Percentiles rank a stretch among this genome's conserved stretches.
Conservation (phyloP, 1,140 invertebrate species). For the Pantala flavescens region DNA sequence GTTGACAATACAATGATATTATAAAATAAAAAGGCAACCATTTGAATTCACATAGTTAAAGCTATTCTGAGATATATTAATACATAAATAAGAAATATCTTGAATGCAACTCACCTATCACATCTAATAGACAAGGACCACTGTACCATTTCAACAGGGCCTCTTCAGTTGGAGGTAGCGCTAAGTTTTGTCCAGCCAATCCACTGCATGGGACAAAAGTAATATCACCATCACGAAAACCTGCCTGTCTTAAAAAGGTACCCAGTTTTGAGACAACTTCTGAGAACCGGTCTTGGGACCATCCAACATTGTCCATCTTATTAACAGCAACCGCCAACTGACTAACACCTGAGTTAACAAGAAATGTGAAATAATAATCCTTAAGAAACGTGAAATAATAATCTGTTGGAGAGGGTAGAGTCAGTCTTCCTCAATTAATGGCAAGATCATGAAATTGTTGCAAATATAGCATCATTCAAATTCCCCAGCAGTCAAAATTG, state of each 20-base stretch:
- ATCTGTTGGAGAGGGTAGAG: no score
- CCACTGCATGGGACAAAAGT: constrained; percentile 93
- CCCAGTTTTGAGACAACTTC: constrained; percentile 79
- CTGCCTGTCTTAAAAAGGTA: constrained; percentile 88
- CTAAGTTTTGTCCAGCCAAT: constrained; percentile 85
- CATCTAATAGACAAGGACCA: constrained; percentile 68
- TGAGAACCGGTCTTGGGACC: constrained; percentile 70
- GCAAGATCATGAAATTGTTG: no score
- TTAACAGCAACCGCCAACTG: constrained; percentile 79
- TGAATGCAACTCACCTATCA: constrained; percentile 51
- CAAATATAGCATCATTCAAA: no score
- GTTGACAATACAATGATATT: no score
- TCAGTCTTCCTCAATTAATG: no score
- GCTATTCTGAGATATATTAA: no score
- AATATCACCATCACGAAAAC: constrained; percentile 80
- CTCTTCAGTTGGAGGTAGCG: constrained; percentile 52
- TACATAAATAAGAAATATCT: not conserved
- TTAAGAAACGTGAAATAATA: no score
- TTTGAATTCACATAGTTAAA: no score
- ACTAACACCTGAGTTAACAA: constrained; percentile 51
- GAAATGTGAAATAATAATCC: constrained; percentile 9
- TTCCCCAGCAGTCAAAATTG: no score
- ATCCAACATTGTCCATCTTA: constrained; percentile 72
- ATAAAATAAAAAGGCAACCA: no score
- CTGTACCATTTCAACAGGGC: constrained; percentile 71